A percentile compares a stretch with the other conserved stretches of the same genome.
phyloP scores from a whole-genome alignment of 2,888 invertebrate genomes.

The Carabus problematicus region DNA sequence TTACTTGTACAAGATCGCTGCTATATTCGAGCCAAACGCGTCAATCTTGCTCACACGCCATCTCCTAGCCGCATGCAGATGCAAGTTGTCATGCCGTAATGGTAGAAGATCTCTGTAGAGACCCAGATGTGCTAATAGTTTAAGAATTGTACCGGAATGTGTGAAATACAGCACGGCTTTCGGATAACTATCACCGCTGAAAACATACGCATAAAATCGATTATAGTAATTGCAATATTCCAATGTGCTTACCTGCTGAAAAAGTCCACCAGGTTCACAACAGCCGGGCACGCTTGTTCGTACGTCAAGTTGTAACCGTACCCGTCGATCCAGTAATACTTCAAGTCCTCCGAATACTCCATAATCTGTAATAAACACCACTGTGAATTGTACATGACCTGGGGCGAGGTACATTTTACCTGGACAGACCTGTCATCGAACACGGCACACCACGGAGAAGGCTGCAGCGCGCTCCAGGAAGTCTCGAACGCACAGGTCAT shows the following conservation, averaged over 20 bases:
- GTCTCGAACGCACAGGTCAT: constrained; percentile 82
- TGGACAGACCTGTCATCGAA: constrained; percentile 69
- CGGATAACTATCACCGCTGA: constrained; percentile 24
- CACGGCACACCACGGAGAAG: constrained; percentile 81
- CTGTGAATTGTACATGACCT: background rate
- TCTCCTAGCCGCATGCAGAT: constrained; percentile 51
- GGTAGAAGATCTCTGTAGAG: constrained; percentile 71
- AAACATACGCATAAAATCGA: background rate
- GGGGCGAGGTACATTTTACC: constrained; percentile 52
- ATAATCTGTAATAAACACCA: constrained; percentile 62
- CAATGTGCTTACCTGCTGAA: constrained; percentile 66
- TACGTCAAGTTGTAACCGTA: constrained; percentile 78
- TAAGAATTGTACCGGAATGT: constrained; percentile 83
- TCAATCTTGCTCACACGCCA: constrained; percentile 70
- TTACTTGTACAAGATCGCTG: constrained; percentile 63
- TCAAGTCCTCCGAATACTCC: constrained; percentile 79
- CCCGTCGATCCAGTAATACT: constrained; percentile 84
- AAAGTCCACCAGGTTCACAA: constrained; percentile 73
- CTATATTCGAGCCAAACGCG: constrained; percentile 80
- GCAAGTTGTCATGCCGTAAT: constrained; percentile 62
- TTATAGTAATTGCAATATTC: background rate
- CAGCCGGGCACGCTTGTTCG: constrained; percentile 76
- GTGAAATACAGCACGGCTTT: constrained; percentile 67
- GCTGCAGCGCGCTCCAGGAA: constrained; percentile 72
- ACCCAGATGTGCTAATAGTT: constrained; percentile 75